Evolutionary conservation across 2,888 invertebrate species (phyloP), one percentile per base, ranked within the genome.

Genomic region (Sicus ferrugineus): DNA sequence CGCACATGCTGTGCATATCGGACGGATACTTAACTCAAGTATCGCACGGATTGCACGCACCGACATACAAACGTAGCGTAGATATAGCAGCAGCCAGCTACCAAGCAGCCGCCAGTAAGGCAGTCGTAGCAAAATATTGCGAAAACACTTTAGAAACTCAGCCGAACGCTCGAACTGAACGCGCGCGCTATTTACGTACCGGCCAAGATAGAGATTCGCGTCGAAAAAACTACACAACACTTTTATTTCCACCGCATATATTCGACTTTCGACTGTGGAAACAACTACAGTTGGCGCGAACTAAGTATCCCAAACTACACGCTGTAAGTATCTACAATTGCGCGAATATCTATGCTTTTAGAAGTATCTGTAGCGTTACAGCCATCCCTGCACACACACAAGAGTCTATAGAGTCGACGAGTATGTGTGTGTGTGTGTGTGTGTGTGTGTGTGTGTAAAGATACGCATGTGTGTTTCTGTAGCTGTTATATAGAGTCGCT

Each of bases 351-450:
- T n/a, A n/a, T n/a, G n/a, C n/a, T n/a, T n/a, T n/a, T n/a, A n/a
- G n/a, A n/a, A n/a, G n/a, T n/a, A n/a, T n/a, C n/a, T n/a, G n/a
- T n/a, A n/a, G n/a, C n/a, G n/a, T n/a, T n/a, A n/a, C n/a, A n/a
- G n/a, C n/a, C n/a, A n/a, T n/a, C n/a, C n/a, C n/a, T n/a, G n/a
- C n/a, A n/a, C n/a, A n/a, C n/a, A n/a, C n/a, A n/a, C n/a, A n/a
- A n/a, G n/a, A n/a, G n/a, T n/a, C n/a, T n/a, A n/a, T n/a, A n/a
- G n/a, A n/a, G n/a, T n/a, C n/a, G n/a, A n/a, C n/a, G n/a, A n/a
- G 48, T 52, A 3, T 58, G 30, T 68, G 67, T 70, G 34, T 61
- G 38, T 59, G 65, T 56, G 62, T 69, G 21, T 63, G 26, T 58
- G 56, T 21, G 2, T 26, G 23, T 28, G 42, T 42, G 42, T 42